A percentile compares a stretch with the other conserved stretches of the same genome.
phyloP scores from a whole-genome alignment of 2,113 vertebrate species.

The Dromiciops gliroides region DNA sequence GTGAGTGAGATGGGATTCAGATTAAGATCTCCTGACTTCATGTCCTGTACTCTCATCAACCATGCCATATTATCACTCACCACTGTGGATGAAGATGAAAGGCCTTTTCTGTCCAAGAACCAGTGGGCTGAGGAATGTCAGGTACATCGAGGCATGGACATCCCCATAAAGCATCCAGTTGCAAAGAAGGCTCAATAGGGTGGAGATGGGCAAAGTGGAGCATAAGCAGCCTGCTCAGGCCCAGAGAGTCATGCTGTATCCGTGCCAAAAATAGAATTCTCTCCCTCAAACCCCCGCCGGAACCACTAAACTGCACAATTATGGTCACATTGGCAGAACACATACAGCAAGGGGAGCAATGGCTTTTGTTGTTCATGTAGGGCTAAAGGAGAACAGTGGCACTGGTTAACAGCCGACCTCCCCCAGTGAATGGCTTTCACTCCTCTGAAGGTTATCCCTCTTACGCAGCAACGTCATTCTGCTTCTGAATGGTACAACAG shows the following conservation, averaged over 20 bases:
- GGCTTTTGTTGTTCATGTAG: constrained; percentile 48
- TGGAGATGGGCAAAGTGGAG: background rate
- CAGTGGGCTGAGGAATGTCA: background rate
- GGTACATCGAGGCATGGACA: background rate
- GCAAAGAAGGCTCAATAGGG: background rate
- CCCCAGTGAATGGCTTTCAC: constrained; percentile 35
- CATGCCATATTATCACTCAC: background rate
- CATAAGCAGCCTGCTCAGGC: background rate
- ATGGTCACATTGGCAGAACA: constrained; percentile 53
- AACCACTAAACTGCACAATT: background rate
- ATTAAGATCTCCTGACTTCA: background rate
- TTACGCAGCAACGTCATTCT: constrained; percentile 51
- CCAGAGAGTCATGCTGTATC: background rate
- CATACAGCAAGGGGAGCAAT: background rate
- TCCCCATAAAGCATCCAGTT: background rate
- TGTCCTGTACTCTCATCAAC: background rate
- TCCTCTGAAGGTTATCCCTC: background rate
- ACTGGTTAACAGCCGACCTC: constrained; percentile 24
- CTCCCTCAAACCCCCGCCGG: background rate
- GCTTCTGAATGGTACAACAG: constrained; percentile 50
- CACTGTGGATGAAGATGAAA: background rate
- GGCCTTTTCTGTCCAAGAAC: background rate
- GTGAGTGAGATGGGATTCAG: background rate
- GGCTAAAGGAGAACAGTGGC: constrained; percentile 34
- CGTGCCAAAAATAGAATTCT: constrained; percentile 49